A percentile compares a stretch with the other conserved stretches of the same genome.
Conservation (phyloP, 1,140 invertebrate species). For the Rhyacophila brunnea region DNA sequence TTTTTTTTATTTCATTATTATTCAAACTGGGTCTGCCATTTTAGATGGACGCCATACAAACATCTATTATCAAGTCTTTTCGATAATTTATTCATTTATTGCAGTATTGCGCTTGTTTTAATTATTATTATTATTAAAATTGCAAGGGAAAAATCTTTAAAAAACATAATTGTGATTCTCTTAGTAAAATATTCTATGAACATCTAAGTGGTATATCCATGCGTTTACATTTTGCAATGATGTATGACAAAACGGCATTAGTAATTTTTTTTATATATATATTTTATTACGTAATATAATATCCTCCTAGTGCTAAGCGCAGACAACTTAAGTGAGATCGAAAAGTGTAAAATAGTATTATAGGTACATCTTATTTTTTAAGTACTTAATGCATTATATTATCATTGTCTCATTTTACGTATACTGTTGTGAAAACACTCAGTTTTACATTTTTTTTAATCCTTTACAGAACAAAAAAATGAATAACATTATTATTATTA, state of each 20-base stretch:
- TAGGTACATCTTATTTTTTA: constrained; percentile 35
- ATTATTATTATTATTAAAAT: too few species aligned
- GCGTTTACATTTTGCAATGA: not conserved
- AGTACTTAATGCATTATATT: constrained; percentile 35
- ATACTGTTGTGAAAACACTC: constrained; percentile 30
- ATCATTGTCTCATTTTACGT: constrained; percentile 37
- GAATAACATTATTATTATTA: too few species aligned
- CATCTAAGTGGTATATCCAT: not conserved
- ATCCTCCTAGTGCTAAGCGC: constrained; percentile 31
- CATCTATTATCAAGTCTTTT: constrained; percentile 6
- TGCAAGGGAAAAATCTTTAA: not conserved
- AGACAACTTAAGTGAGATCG: constrained; percentile 35
- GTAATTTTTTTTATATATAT: too few species aligned
- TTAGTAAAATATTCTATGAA: not conserved
- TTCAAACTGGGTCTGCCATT: too few species aligned
- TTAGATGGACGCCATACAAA: too few species aligned
- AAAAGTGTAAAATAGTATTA: constrained; percentile 36
- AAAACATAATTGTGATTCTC: not conserved
- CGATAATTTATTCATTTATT: not conserved
- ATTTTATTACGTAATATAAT: constrained; percentile 18
- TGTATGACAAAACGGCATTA: constrained; percentile 9
- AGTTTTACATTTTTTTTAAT: constrained; percentile 22
- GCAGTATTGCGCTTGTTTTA: too few species aligned
- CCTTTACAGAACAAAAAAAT: constrained; percentile 22
- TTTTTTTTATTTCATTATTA: too few species aligned